phyloP scores from a whole-genome alignment of 2,113 vertebrate genomes.

The Melanotaenia duboulayi region DNA sequence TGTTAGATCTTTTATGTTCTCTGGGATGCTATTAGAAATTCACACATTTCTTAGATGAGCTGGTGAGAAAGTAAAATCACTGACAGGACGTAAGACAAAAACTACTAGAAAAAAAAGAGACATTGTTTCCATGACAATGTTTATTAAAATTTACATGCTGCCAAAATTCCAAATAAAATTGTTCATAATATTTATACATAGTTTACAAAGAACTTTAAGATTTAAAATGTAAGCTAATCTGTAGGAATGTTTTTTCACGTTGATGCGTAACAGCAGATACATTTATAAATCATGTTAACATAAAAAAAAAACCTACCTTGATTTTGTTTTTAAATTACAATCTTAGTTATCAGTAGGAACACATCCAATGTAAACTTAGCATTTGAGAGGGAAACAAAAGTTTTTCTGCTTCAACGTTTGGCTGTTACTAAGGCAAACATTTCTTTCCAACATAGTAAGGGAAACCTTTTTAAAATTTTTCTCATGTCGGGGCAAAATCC shows the following conservation, averaged over 20 bases:
- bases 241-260: conserved; percentile 39
- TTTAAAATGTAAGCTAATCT: conserved; percentile 51
- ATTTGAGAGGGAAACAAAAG: not conserved
- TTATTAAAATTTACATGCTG: conserved; percentile 85
- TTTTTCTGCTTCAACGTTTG: conserved; percentile 33
- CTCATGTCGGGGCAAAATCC: conserved; percentile 5
- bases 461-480: conserved; percentile 8
- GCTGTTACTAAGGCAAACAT: conserved; percentile 55
- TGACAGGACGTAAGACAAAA: conserved; percentile 17
- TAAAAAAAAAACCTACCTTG: conserved; percentile 22
- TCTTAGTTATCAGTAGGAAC: conserved; percentile 25
- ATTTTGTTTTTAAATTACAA: conserved; percentile 28
- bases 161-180: conserved; percentile 67
- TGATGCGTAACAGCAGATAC: conserved; percentile 37
- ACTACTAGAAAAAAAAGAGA: conserved; percentile 25
- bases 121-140: conserved; percentile 67
- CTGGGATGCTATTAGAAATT: conserved; percentile 7
- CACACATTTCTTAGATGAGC: conserved; percentile 49
- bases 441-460: conserved; percentile 29
- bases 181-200: conserved; percentile 75
- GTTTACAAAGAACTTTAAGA: conserved; percentile 75
- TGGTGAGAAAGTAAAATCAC: conserved; percentile 27
- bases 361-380: conserved; percentile 8
- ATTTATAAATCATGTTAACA: conserved; percentile 37
- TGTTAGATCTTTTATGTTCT: conserved; percentile 57